A percentile compares a stretch with the other conserved stretches of the same genome.
phyloP scores from a whole-genome alignment of 2,113 vertebrate genomes.

The Athene noctua region DNA sequence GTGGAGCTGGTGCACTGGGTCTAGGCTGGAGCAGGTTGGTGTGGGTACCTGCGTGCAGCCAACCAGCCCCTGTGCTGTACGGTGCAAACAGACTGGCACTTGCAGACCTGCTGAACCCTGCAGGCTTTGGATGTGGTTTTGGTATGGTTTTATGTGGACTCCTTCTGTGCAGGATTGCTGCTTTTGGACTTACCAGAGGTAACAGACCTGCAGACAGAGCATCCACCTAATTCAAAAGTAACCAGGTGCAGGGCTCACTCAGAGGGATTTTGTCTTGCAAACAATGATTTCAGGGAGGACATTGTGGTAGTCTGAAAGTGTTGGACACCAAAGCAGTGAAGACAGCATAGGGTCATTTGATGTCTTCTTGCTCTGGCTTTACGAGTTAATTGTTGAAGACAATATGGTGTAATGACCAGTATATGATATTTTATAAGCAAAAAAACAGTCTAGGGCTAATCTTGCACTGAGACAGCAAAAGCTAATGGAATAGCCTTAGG shows the following conservation, averaged over 20 bases:
- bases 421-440: not conserved
- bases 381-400: not conserved
- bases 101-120: not conserved
- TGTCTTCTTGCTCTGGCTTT: not conserved
- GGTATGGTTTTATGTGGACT: not conserved
- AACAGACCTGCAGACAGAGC: not conserved
- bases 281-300: not conserved
- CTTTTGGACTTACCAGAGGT: not conserved
- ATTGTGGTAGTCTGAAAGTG: not conserved
- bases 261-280: not conserved
- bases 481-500: not conserved
- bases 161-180: not conserved
- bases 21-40: fast-evolving
- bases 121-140: not conserved
- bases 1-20: not conserved
- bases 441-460: not conserved
- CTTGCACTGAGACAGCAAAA: not conserved
- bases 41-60: fast-evolving
- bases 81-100: not conserved
- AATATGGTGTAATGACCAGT: not conserved
- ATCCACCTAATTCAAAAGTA: not conserved
- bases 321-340: not conserved
- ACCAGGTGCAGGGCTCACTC: not conserved
- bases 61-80: fast-evolving
- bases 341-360: not conserved